phyloP scores from a whole-genome alignment of 2,113 vertebrate species.

The Cephalopholis sonnerati region DNA sequence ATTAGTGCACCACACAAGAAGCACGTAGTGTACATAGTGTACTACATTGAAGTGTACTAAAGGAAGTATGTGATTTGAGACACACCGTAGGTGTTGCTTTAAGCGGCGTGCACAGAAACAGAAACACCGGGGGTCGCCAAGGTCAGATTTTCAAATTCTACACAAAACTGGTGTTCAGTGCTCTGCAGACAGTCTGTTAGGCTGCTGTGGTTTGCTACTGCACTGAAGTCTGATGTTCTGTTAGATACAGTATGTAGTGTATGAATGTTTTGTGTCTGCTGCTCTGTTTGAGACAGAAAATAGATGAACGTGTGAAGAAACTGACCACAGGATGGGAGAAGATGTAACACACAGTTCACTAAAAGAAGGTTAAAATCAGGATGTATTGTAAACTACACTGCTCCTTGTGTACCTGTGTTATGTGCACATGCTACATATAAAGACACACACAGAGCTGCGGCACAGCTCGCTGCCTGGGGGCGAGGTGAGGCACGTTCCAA shows the following conservation, averaged over 20 bases:
- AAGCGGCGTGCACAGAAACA: no score
- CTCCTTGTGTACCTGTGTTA: not conserved
- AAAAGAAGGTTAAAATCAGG: no score
- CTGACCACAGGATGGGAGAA: not conserved
- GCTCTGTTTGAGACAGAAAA: not conserved
- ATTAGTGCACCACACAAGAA: no score
- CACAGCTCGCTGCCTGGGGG: not conserved
- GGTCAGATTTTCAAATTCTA: no score
- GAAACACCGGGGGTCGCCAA: no score
- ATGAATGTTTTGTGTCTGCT: not conserved
- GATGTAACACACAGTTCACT: not conserved
- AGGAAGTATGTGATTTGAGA: no score
- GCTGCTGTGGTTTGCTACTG: no score
- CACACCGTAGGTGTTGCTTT: no score
- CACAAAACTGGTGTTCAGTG: no score
- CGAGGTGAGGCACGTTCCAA: slow-evolving; percentile 53
- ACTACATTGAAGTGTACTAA: no score
- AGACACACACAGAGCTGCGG: not conserved
- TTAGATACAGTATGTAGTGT: not conserved
- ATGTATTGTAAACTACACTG: not conserved
- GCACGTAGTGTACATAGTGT: no score
- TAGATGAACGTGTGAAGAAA: not conserved
- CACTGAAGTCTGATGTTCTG: not conserved
- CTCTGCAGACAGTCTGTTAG: not conserved
- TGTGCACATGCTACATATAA: not conserved